These are phyloP conservation scores for human DNA, from an alignment of 2,113 vertebrate genomes.

Conservation along the genomic window DNA sequence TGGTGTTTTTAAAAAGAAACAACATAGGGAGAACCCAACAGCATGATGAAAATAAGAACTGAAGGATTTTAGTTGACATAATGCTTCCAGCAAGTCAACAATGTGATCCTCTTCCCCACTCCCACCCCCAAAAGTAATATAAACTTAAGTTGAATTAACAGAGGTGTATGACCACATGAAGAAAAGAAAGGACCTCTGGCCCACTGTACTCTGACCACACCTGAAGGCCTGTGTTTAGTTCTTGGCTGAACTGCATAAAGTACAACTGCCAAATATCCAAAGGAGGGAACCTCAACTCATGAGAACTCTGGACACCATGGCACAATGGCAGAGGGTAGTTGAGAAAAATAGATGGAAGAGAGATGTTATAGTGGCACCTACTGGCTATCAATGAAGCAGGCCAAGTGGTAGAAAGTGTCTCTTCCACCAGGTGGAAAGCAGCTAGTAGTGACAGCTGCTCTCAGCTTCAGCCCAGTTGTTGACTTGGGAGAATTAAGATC, in stretches of 20 bases:
- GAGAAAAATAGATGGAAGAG: neutral
- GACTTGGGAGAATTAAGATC: neutral
- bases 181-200: neutral
- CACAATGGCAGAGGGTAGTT: neutral
- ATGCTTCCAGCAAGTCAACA: neutral
- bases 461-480: neutral
- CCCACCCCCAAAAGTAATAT: neutral
- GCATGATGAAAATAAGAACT: neutral
- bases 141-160: neutral
- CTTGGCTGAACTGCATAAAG: neutral
- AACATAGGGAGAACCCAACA: neutral
- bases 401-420: neutral
- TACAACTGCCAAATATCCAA: neutral
- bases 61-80: neutral
- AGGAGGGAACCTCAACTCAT: neutral
- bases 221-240: neutral
- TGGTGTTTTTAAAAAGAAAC: constrained; percentile 9
- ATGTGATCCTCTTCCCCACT: neutral
- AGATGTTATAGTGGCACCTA: neutral
- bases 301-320: neutral
- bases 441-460: neutral
- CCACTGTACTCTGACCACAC: neutral
- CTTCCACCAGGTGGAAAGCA: no score
- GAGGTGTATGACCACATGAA: neutral
- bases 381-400: neutral